Evolutionary conservation across 2,797 vertebrate species (phyloP), one percentile per base, ranked within the genome.

Genomic region (Capromys pilorides): DNA sequence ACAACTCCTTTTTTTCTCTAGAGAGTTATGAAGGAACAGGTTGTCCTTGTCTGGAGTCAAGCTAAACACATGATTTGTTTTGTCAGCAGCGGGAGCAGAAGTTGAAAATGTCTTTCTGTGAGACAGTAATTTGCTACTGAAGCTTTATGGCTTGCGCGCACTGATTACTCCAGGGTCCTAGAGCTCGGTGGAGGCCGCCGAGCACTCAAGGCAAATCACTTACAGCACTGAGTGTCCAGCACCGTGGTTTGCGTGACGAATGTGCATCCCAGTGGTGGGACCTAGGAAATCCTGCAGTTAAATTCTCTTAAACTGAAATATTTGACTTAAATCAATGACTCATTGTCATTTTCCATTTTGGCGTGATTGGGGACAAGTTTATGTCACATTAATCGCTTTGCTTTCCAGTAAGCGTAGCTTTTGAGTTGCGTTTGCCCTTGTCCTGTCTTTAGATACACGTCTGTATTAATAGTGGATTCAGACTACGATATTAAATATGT

Each of bases 111-210:
- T 98, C 98, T 98, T 98, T 98, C 98, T 98, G 98, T 98, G 98
- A 98, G 98, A 98, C 98, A 98, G 98, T 98, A 98, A 98, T 98
- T 98, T 98, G 98, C 98, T 98, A 98, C 98, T 98, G 98, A 98
- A 98, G 98, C 98, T 98, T 98, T 98, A 96, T 98, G 96, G 98
- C 98, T 98, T 98, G 97, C 97, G 96, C 97, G 98, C 98, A 98
- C 98, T 98, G 96, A 97, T 98, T 98, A 98, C 98, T 98, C 98
- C 98, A 98, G 98, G 98, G 98, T 98, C 97, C 93, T 97, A 97
- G 98, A 97, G 97, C 97, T 97, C 96, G 88, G 45, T 82, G 59
- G 93, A 93, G 94, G 92, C 93, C 93, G 88, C 80, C 83, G 85
- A 91, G 86, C 95, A 92, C 94, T 97, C 71, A 88, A 77, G 94